Evolutionary conservation across 1,140 invertebrate genomes (phyloP), one percentile per base, ranked within the genome.

Genomic region (Cryptotermes secundus): DNA sequence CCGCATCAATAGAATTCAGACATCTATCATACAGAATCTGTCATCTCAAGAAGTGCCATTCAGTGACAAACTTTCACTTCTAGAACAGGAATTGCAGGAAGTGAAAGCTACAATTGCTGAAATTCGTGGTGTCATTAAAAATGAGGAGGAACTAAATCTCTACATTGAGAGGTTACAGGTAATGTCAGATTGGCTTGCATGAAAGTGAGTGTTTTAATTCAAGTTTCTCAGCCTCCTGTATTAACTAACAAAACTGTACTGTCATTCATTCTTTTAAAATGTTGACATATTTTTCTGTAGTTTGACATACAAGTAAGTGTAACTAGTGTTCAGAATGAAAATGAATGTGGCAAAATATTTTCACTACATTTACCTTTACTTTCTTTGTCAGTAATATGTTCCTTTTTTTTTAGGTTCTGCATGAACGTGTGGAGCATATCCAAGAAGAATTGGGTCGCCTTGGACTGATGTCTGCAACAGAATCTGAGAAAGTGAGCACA

Each of bases 381-480:
- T n/a, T n/a, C n/a, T n/a, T 12, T 38, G 38, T 38, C 38, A 38
- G 38, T 4, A 38, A 38, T 38, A 6, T 38, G 38, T 38, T 38
- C 4, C 12, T 19, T 49, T 49, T 49, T 14, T 49, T 34, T 22
- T 34, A 84, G 84, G 84, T 84, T n/a, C 34, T 84, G 26, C 80
- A 45, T 82, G 42, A 34, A 36, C 92, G 95, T n/a, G 92, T 96
- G 2, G 93, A 93, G 53, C 91, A 93, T 26, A 95, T 96, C 86
- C 94, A 95, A 88, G 94, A 96, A 87, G 94, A 96, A 86, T 89
- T 96, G n/a, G 94, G 95, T 9, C 90, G 93, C 85, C 89, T 96
- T 59, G 95, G 94, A 49, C 89, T 95, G 24, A 88, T 96, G 14
- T 94, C 95, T 0, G 92, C 94, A 0, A 91, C 92, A 0, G 94